phyloP scores from a whole-genome alignment of 1,140 invertebrate genomes.

The Leguminivora glycinivorella region DNA sequence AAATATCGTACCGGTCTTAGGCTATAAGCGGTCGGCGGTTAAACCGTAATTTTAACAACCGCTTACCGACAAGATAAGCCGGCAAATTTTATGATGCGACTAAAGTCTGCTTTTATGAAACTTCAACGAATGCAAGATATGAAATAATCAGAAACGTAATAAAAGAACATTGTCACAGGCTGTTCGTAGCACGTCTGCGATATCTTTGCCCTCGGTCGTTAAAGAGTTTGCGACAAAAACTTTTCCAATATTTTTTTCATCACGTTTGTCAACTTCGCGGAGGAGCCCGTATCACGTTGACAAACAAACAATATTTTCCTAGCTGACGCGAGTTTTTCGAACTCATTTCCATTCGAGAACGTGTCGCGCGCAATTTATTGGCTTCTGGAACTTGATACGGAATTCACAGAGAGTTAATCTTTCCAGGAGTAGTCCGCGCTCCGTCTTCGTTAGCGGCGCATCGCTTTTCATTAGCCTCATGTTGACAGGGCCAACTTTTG shows the following conservation, averaged over 20 bases:
- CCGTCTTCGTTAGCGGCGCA: conserved; percentile 59
- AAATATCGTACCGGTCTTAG: no score
- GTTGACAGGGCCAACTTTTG: conserved; percentile 46
- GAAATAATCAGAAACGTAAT: conserved; percentile 34
- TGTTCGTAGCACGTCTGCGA: conserved; percentile 28
- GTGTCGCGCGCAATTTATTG: conserved; percentile 50
- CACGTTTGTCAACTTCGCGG: conserved; percentile 58
- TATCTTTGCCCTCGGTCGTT: conserved; percentile 36
- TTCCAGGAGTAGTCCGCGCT: conserved; percentile 44
- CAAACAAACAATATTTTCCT: conserved; percentile 65
- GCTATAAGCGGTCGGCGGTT: neutral
- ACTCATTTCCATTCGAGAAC: conserved; percentile 56
- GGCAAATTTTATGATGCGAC: neutral
- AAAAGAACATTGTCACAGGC: conserved; percentile 10
- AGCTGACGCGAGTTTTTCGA: conserved; percentile 52
- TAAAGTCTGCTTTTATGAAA: neutral
- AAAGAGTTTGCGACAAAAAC: conserved; percentile 48
- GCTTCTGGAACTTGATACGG: conserved; percentile 36
- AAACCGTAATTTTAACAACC: neutral
- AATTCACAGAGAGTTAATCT: conserved; percentile 48
- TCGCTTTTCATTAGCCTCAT: conserved; percentile 61
- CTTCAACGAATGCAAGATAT: neutral
- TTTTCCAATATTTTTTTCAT: conserved; percentile 74
- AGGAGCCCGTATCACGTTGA: conserved; percentile 51
- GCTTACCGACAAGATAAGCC: conserved; percentile 32